Evolutionary conservation across 1,140 invertebrate genomes (phyloP).

Genomic region (Heliconius congener): DNA sequence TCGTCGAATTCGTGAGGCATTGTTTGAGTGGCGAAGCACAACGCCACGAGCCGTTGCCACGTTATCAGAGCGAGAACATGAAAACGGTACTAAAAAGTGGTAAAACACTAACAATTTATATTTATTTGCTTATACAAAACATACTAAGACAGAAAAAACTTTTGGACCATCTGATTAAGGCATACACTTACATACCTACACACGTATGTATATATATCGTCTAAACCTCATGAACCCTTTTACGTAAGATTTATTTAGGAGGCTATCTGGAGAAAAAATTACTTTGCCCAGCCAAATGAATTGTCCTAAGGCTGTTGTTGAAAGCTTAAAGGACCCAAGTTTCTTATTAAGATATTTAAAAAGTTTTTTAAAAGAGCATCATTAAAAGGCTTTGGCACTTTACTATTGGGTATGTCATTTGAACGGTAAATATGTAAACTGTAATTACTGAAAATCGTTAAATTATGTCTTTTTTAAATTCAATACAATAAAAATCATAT

Average conservation of each 20-base stretch:
- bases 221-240: conserved; percentile 9
- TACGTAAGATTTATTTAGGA: conserved; percentile 11
- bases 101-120: too few relatives aligned
- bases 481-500: too few relatives aligned
- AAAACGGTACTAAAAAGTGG: not conserved
- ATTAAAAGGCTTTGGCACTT: too few relatives aligned
- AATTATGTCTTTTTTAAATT: too few relatives aligned
- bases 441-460: too few relatives aligned
- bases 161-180: not conserved
- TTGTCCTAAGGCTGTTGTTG: conserved; percentile 1
- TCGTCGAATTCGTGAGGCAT: too few relatives aligned
- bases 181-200: not conserved
- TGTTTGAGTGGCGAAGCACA: too few relatives aligned
- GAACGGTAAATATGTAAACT: too few relatives aligned
- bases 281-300: conserved; percentile 6
- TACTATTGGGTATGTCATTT: too few relatives aligned
- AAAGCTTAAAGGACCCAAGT: not conserved
- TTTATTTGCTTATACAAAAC: not conserved
- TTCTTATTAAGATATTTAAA: not conserved
- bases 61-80: too few relatives aligned
- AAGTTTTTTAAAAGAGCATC: too few relatives aligned
- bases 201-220: not conserved
- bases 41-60: too few relatives aligned
- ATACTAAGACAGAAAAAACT: not conserved
- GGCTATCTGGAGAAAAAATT: not conserved